Conservation (phyloP, 2,888 invertebrate species). For the Apoda limacodes region DNA sequence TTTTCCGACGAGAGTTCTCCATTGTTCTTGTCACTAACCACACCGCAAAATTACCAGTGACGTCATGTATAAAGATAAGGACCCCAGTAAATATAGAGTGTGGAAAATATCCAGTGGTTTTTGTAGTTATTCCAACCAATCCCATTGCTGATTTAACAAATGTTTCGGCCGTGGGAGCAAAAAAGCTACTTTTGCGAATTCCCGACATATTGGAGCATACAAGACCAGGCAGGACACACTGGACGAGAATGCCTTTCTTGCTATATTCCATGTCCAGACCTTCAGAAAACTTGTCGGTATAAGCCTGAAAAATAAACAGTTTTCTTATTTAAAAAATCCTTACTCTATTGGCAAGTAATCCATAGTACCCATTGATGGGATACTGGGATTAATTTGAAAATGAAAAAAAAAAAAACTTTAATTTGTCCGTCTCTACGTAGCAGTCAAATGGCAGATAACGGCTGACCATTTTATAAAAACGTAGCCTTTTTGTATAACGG, state of each 20-base stretch:
- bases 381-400: too few relatives aligned
- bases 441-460: too few relatives aligned
- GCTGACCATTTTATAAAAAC: too few relatives aligned
- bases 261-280: slow-evolving; percentile 82
- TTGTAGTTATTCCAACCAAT: slow-evolving; percentile 76
- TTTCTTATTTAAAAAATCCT: too few relatives aligned
- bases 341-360: too few relatives aligned
- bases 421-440: too few relatives aligned
- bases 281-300: slow-evolving; percentile 83
- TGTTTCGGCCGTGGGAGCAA: slow-evolving; percentile 79
- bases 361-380: too few relatives aligned
- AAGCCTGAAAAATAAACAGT: slow-evolving; percentile 73
- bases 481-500: too few relatives aligned
- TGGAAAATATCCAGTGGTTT: slow-evolving; percentile 82
- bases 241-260: slow-evolving; percentile 79
- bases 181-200: slow-evolving; percentile 76
- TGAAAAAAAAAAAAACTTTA: too few relatives aligned
- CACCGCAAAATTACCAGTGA: slow-evolving; percentile 66
- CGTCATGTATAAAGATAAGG: slow-evolving; percentile 51
- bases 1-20: slow-evolving; percentile 73
- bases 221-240: slow-evolving; percentile 87
- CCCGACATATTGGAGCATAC: slow-evolving; percentile 94
- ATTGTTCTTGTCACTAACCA: slow-evolving; percentile 75
- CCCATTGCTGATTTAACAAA: slow-evolving; percentile 79
- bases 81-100: slow-evolving; percentile 71